Conservation (phyloP, 2,888 invertebrate species). For the Bursaphelenchus okinawaensis region DNA sequence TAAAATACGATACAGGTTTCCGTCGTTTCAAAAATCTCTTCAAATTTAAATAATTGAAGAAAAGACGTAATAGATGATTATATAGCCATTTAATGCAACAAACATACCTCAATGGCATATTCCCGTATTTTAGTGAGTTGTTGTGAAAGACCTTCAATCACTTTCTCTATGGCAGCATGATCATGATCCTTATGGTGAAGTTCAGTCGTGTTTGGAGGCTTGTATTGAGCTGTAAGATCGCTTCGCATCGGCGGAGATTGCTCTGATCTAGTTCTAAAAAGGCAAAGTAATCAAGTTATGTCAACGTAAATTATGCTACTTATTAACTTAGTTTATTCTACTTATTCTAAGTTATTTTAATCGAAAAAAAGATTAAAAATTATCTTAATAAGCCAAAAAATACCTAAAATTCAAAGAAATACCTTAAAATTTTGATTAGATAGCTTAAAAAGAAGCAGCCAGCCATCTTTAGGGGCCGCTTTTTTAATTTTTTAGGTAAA, state of each 20-base stretch:
- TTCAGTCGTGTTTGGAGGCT: neutral
- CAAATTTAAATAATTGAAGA: too few species aligned
- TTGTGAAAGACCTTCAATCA: constrained; percentile 8
- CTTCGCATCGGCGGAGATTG: neutral
- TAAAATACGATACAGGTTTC: too few species aligned
- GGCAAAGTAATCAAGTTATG: too few species aligned
- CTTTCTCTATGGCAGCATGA: constrained; percentile 14
- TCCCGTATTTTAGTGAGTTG: constrained; percentile 3
- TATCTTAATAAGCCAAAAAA: neutral
- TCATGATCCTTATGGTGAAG: constrained; percentile 2
- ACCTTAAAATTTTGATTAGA: neutral
- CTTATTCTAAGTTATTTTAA: too few species aligned
- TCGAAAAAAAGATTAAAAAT: neutral
- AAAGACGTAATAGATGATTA: too few species aligned
- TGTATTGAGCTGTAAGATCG: constrained; percentile 2
- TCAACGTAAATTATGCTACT: too few species aligned
- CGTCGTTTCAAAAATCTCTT: too few species aligned
- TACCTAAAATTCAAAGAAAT: neutral
- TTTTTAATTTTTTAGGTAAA: too few species aligned
- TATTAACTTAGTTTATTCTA: too few species aligned
- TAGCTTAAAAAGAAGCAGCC: neutral
- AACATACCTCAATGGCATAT: constrained; percentile 7
- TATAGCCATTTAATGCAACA: neutral
- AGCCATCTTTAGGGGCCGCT: too few species aligned
- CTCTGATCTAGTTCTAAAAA: neutral